phyloP scores from a whole-genome alignment of 2,113 vertebrate genomes.

The Lophochroa leadbeateri region DNA sequence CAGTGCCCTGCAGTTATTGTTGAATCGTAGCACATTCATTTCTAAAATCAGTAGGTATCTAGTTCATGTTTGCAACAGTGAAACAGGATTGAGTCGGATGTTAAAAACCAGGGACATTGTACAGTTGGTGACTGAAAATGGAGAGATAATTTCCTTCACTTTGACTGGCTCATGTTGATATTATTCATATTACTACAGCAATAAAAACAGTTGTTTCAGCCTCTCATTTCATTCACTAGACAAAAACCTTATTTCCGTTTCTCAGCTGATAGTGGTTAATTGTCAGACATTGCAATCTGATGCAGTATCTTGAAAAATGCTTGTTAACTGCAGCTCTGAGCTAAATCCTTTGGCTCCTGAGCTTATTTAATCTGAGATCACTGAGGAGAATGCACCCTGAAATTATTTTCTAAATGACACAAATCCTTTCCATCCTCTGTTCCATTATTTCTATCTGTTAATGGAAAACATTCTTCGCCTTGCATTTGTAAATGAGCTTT shows the following conservation, averaged over 20 bases:
- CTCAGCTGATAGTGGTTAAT: neutral
- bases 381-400: neutral
- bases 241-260: constrained; percentile 2
- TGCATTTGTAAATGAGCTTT: neutral
- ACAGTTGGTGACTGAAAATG: neutral
- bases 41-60: constrained; percentile 23
- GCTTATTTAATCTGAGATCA: neutral
- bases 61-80: neutral
- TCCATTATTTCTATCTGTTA: neutral
- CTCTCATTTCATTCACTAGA: neutral
- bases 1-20: neutral
- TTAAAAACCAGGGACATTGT: neutral
- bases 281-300: neutral
- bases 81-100: neutral
- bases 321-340: neutral
- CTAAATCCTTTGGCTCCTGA: neutral
- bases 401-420: constrained; percentile 14
- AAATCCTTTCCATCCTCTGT: neutral
- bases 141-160: constrained; percentile 12
- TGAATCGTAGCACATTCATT: neutral
- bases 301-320: neutral
- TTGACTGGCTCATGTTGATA: neutral
- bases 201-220: neutral
- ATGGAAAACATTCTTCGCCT: neutral
- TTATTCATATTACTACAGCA: neutral